Evolutionary conservation across 2,888 invertebrate genomes (phyloP), one percentile per base, ranked within the genome.

Genomic region (Latheticus oryzae): DNA sequence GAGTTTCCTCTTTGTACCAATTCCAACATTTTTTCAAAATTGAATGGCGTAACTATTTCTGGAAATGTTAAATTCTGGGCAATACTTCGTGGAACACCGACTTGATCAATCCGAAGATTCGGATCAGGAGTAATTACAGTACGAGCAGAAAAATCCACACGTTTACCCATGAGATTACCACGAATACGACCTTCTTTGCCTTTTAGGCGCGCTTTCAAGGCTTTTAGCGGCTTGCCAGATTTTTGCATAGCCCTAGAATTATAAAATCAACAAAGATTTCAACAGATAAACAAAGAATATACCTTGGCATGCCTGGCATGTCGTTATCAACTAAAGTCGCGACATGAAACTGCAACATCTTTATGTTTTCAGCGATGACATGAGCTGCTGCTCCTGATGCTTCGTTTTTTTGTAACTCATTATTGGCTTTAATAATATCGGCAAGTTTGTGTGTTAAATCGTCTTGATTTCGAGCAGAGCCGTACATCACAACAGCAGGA

Each of bases 121-220:
- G 96, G 96, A 83, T 96, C 95, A 0, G 95, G 97, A 11, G 97
- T 98, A 75, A 95, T 96, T 73, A 99, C 99, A 72, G 99, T 99
- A 78, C 99, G 90, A 2, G 97, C 99, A 0, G 98, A 98, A 78
- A 99, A 99, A 76, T 99, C 99, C 0, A 99, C 99, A 83, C 99
- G 95, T 78, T 99, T 99, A 48, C 99, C 99, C 99, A 99, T 99
- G 70, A 99, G 86, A 79, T 99, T 99, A 70, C 99, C 99, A 79
- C 99, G 85, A 72, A 99, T 98, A 72, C 99, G 86, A 0, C 99
- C 99, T 87, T 99, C 99, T 77, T 99, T 99, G 11, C 98, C 97
- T 80, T 98, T 98, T 40, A 94, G 78, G 35, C 99, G 87, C 2
- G 97, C 94, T 78, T 99, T 99, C 45, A 99, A 85, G 0, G 99